Percentiles rank a stretch among this genome's conserved stretches.
Conservation (phyloP, 1,140 invertebrate species). For the Gyrodactylus salaris region DNA sequence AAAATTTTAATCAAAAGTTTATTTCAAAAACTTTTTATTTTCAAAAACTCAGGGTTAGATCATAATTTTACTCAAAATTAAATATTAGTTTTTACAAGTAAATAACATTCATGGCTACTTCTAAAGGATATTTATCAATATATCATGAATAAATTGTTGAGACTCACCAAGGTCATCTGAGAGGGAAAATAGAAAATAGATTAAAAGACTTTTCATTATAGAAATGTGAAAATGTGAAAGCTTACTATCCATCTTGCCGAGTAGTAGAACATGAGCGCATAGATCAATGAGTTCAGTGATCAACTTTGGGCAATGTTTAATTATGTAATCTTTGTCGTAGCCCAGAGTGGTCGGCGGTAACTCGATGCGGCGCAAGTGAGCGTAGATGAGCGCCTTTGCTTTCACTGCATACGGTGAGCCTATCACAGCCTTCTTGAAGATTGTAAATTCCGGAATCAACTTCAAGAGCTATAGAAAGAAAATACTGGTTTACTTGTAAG, state of each 20-base stretch:
- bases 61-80: too few species aligned
- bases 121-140: too few species aligned
- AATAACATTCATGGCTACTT: too few species aligned
- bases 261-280: background rate
- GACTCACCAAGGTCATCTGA: too few species aligned
- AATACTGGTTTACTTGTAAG: background rate
- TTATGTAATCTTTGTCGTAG: slow-evolving; percentile 31
- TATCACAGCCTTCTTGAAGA: background rate
- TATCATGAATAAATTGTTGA: too few species aligned
- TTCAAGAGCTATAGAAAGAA: background rate
- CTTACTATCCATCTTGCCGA: background rate
- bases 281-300: slow-evolving; percentile 37
- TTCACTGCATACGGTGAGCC: slow-evolving; percentile 59
- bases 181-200: too few species aligned
- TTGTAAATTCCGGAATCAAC: background rate
- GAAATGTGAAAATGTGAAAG: background rate
- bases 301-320: slow-evolving; percentile 68
- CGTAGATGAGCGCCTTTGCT: slow-evolving; percentile 59
- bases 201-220: too few species aligned
- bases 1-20: background rate
- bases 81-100: too few species aligned
- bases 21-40: background rate
- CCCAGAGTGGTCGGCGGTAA: slow-evolving; percentile 19
- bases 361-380: slow-evolving; percentile 49
- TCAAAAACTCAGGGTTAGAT: background rate